Conservation (phyloP, 2,888 invertebrate species). For the Lepidocyrtoides sp. region DNA sequence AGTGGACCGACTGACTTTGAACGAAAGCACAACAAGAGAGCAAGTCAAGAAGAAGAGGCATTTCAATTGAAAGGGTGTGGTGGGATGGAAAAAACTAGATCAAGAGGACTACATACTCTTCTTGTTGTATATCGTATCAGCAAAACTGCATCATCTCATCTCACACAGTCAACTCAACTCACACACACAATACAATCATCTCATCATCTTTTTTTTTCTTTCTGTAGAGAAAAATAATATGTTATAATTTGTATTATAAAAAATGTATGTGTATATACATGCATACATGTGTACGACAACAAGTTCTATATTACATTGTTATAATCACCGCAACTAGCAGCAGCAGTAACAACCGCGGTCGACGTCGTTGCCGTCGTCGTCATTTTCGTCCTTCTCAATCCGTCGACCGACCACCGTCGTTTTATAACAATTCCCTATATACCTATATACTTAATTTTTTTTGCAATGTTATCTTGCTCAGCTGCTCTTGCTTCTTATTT, state of each 20-base stretch:
- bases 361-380: slow-evolving; percentile 36
- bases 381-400: slow-evolving; percentile 62
- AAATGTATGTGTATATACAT: background rate
- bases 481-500: slow-evolving; percentile 52
- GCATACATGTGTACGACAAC: background rate
- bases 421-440: slow-evolving; percentile 63
- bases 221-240: slow-evolving; percentile 29
- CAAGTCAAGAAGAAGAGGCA: slow-evolving; percentile 64
- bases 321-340: slow-evolving; percentile 34
- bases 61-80: slow-evolving; percentile 78
- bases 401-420: slow-evolving; percentile 53
- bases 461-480: slow-evolving; percentile 55
- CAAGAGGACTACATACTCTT: slow-evolving; percentile 57
- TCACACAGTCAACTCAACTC: background rate
- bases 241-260: background rate
- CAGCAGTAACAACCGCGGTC: slow-evolving; percentile 17
- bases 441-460: background rate
- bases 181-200: slow-evolving; percentile 3
- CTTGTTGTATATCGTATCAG: background rate
- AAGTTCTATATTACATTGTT: background rate
- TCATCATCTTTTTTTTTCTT: slow-evolving; percentile 38
- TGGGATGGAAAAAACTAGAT: slow-evolving; percentile 79
- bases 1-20: slow-evolving; percentile 37
- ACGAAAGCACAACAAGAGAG: slow-evolving; percentile 49
- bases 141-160: slow-evolving; percentile 69